Conservation (phyloP, 1,140 invertebrate genomes). For the Diuraphis noxia region DNA sequence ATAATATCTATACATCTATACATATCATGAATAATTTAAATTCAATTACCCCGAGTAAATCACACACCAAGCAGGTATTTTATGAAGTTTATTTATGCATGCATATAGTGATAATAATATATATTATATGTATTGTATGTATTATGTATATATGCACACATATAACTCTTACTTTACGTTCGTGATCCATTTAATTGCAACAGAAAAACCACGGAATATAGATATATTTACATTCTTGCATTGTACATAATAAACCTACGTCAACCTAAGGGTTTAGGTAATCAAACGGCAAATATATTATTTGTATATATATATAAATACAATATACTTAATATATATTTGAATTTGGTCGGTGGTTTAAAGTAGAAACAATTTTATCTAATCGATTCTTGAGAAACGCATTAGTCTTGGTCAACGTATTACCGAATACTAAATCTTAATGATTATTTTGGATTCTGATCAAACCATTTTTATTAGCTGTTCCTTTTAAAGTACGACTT, state of each 20-base stretch:
- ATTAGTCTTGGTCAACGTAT: neutral
- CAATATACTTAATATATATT: neutral
- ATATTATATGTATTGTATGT: neutral
- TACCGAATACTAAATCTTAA: neutral
- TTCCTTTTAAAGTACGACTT: neutral
- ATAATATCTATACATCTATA: neutral
- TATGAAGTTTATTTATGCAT: neutral
- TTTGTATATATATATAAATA: too few relatives aligned
- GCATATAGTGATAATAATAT: neutral
- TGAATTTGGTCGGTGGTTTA: neutral
- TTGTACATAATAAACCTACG: neutral
- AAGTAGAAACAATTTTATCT: neutral
- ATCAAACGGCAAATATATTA: too few relatives aligned
- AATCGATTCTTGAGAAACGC: neutral
- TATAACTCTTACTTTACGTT: neutral
- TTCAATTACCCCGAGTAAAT: neutral
- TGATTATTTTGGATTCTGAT: neutral
- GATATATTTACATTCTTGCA: neutral
- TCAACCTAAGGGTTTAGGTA: neutral
- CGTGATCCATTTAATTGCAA: neutral
- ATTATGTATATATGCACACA: neutral
- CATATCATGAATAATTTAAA: neutral
- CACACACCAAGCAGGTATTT: neutral
- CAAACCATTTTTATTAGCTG: neutral
- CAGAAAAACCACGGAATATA: neutral